Percentiles rank a stretch among this genome's conserved stretches.
These are phyloP conservation scores for Gonioctena quinquepunctata DNA, from an alignment of 1,140 invertebrate genomes.

Conservation along the genomic window DNA sequence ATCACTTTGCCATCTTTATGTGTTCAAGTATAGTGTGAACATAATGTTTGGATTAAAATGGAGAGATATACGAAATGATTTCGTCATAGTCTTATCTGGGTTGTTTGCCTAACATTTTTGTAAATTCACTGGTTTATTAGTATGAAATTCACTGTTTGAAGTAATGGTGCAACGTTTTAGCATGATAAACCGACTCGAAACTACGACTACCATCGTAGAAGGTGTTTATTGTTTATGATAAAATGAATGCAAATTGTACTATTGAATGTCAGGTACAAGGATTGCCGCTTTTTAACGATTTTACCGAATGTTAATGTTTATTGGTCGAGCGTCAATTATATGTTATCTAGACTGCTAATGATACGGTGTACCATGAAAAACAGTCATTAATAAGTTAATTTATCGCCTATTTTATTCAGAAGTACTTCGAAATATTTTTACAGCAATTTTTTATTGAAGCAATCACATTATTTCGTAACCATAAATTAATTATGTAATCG, in stretches of 20 bases:
- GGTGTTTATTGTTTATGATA: slow-evolving; percentile 9
- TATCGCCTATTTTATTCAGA: no score
- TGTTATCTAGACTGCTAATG: no score
- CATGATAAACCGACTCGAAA: background rate
- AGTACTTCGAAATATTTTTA: no score
- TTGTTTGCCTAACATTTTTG: slow-evolving; percentile 36
- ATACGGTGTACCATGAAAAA: no score
- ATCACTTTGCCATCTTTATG: slow-evolving; percentile 22
- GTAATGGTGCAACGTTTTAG: background rate
- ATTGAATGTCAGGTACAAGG: slow-evolving; percentile 18
- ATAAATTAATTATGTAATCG: no score
- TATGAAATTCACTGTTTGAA: background rate
- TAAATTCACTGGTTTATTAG: background rate
- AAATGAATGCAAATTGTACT: background rate
- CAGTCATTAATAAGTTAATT: no score
- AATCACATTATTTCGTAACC: no score
- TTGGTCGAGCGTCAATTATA: no score
- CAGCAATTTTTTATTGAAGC: no score
- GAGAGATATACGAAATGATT: slow-evolving; percentile 15
- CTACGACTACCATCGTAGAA: background rate
- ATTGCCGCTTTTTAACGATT: background rate
- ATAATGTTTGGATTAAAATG: slow-evolving; percentile 28
- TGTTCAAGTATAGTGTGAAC: slow-evolving; percentile 31
- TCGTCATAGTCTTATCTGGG: slow-evolving; percentile 36
- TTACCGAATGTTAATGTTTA: background rate